Percentiles rank a stretch among this genome's conserved stretches.
These are phyloP conservation scores for Climacteris rufus DNA, from an alignment of 2,113 vertebrate species.

Conservation along the genomic window DNA sequence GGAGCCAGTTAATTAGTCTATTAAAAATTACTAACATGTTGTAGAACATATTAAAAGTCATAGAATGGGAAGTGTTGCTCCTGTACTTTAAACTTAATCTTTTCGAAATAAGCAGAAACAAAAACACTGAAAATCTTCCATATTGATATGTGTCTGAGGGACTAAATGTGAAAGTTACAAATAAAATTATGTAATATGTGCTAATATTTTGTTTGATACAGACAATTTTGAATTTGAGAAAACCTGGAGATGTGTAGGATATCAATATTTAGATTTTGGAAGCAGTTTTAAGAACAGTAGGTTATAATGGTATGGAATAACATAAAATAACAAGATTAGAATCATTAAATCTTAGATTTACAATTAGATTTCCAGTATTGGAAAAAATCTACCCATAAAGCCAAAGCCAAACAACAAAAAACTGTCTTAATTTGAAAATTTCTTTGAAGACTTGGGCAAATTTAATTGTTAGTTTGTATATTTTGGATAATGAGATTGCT, in stretches of 20 bases:
- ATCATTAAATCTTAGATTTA: background rate
- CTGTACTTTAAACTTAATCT: background rate
- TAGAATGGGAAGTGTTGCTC: background rate
- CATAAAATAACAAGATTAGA: background rate
- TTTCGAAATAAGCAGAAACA: background rate
- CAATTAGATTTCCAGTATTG: background rate
- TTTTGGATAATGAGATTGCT: background rate
- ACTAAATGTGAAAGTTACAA: background rate
- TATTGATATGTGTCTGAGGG: background rate
- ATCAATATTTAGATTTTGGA: background rate
- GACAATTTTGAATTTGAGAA: background rate
- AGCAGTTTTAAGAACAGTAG: background rate
- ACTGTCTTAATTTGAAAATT: background rate
- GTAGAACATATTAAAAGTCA: background rate
- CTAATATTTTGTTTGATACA: background rate
- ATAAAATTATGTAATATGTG: background rate
- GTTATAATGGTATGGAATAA: rapidly evolving
- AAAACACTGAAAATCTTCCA: background rate
- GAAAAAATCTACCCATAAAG: background rate
- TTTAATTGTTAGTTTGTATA: background rate
- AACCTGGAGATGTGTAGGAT: background rate
- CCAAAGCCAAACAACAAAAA: background rate
- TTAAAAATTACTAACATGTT: background rate
- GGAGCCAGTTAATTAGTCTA: background rate
- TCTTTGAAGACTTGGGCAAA: background rate